Evolutionary conservation across 2,888 invertebrate species (phyloP), one percentile per base, ranked within the genome.

Genomic region (Tachystola acroxantha): DNA sequence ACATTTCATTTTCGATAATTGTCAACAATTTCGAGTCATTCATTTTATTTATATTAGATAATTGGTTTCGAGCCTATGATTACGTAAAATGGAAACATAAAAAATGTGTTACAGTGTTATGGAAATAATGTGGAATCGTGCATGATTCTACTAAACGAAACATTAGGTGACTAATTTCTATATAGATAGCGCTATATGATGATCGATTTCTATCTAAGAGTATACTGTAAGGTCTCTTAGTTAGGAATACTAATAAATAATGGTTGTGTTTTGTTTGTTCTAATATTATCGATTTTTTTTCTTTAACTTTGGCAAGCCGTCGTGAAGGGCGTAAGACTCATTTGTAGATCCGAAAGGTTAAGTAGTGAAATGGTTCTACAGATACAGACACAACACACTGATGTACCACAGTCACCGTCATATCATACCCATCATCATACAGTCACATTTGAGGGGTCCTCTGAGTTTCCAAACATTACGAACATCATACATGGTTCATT

Each of bases 371-470:
- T 52, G 50, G 46, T 56, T 49, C 45, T 49, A 64, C 55, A 53
- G 57, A 69, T 62, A 69, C 72, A 66, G 61, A 82, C 79, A 81
- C 79, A 71, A 78, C 68, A 82, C 82, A 82, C 75, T 62, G 52
- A 70, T 57, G 64, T 67, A 65, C 65, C 64, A 74, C 71, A 64
- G 49, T 60, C 71, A 73, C 50, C 34, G 40, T 48, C 74, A 72
- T 63, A 41, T 55, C 74, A 69, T 55, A 3, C 45, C 49, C 60
- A 62, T 54, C 57, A 60, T 53, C 64, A 67, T 58, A 40, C 40
- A 42, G 27, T 40, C 46, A 42, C 44, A 39, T 50, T 39, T 40
- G 5, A 27, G 6, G 11, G 6, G 27, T 5, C 27, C 27, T 3
- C 12, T 11, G 53, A 57, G 47, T 45, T 50, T 38, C 40, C 48